Conservation (phyloP, 2,888 invertebrate species). For the Argyra leucocephala region DNA sequence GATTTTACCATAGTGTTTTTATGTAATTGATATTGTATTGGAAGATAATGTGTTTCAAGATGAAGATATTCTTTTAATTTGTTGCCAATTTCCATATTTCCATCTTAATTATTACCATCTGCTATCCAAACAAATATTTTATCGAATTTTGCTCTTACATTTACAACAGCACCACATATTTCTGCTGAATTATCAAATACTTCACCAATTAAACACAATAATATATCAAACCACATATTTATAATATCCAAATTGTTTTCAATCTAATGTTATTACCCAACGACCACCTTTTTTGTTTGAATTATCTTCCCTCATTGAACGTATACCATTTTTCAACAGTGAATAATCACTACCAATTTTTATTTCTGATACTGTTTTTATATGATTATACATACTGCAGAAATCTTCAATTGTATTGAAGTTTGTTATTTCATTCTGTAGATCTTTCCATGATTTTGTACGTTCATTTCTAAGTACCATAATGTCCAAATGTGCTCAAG, state of each 20-base stretch:
- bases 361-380: neutral
- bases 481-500: slow-evolving; percentile 92
- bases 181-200: neutral
- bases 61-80: slow-evolving; percentile 1
- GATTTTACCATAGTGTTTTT: neutral
- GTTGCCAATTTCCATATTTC: neutral
- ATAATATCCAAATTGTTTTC: neutral
- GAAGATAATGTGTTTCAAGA: neutral
- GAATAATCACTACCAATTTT: slow-evolving; percentile 1
- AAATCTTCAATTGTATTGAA: slow-evolving; percentile 99
- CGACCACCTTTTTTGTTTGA: neutral
- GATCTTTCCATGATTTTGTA: slow-evolving; percentile 78
- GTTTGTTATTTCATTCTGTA: slow-evolving; percentile 84
- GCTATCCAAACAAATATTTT: slow-evolving; percentile 35
- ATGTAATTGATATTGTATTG: neutral
- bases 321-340: slow-evolving; percentile 13
- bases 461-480: slow-evolving; percentile 95
- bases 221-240: neutral
- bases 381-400: slow-evolving; percentile 64
- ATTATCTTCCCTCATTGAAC: slow-evolving; percentile 22
- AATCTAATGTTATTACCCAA: neutral
- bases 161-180: neutral
- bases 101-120: neutral
- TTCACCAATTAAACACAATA: slow-evolving; percentile 32
- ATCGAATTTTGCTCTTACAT: neutral